Base-by-base conservation (phyloP, 2,888 invertebrate genomes). In the Melikaiella ostensackeni region DNA sequence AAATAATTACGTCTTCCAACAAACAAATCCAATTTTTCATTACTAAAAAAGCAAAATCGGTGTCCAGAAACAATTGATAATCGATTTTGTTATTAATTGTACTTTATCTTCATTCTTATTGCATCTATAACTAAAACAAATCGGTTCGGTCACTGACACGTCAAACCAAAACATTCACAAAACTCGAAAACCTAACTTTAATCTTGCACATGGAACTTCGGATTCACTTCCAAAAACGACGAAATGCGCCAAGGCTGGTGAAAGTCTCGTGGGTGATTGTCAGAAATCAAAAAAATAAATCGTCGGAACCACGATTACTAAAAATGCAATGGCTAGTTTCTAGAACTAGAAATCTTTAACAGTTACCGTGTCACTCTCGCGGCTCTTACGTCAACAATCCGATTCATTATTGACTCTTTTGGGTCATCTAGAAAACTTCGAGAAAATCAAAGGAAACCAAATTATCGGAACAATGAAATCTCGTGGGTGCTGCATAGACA, bases 371-470 rank as follows among this genome's bases (percentile, higher is more conserved):
- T 50, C 66, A 70, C 66, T 66, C 42, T 42, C 46, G 27, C 50
- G 46, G 27, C 66, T 66, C 66, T 70, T 70, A 70, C 70, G 70
- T 70, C 70, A 70, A 70, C 70, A 70, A 70, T 70, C 50, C 19
- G 46, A 70, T 13, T 50, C 70, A 70, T 50, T 70, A 70, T 70
- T 70, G 70, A 70, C 70, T 50, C 19, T 70, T 30, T 33, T 70
- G 46, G 46, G 30, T 46, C 46, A 70, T 30, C 19, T n/a, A 42
- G n/a, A 50, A 30, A 50, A 50, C 8, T n/a, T 46, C 1, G 19
- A n/a, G 4, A 24, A 70, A 70, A 33, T 27, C n/a, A 33, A 50
- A 19, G 30, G n/a, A 70, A 70, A 30, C 11, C 11, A 21, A 16
- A 50, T 3, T n/a, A 70, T 50, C 30, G n/a, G 50, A 50, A 70